Evolutionary conservation across 2,888 invertebrate genomes (phyloP), one percentile per base, ranked within the genome.

Genomic region (Vesta saturnalis): DNA sequence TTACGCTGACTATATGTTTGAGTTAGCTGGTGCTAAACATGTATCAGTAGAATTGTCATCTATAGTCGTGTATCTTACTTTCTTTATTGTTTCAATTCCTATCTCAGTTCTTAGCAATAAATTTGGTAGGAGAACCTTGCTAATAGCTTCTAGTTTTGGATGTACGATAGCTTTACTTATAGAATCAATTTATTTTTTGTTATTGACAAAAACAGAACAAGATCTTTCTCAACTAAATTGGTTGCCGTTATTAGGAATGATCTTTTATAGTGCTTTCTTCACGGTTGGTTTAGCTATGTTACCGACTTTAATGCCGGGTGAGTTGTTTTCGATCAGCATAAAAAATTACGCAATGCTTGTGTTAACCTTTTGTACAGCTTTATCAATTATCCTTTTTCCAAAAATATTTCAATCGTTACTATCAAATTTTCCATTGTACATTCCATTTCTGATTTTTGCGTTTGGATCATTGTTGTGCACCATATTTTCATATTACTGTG

Each of bases 1-100:
- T 10, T 81, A 81, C 63, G 70, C 77, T 6, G 80, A 81, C 57
- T 72, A 73, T 35, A 79, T 83, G 56, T 83, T 83, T 61, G 72
- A 76, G 22, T 76, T 79, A 76, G 77, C 81, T 12, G 81, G 80
- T 19, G 78, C 78, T 10, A 72, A 77, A 60, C 67, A n/a, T n/a
- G n/a, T 83, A 0, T 76, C 77, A 1, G 75, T 79, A 5, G 77
- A 74, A 39, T 64, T 74, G 5, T 79, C 80, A 1, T 73, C 80
- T 1, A 80, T 80, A 35, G 77, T 81, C n/a, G 79, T 77, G 22
- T 75, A 72, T 8, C 60, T 73, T 1, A 54, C 73, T 14, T 69
- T 75, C 15, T 55, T 71, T 2, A 14, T 72, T 6, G 57, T 64
- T 0, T 71, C 70, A 74, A 8, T 47, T 74, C 64, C 70, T 10